Conservation (phyloP, 2,113 vertebrate genomes). For the Mohoua ochrocephala region DNA sequence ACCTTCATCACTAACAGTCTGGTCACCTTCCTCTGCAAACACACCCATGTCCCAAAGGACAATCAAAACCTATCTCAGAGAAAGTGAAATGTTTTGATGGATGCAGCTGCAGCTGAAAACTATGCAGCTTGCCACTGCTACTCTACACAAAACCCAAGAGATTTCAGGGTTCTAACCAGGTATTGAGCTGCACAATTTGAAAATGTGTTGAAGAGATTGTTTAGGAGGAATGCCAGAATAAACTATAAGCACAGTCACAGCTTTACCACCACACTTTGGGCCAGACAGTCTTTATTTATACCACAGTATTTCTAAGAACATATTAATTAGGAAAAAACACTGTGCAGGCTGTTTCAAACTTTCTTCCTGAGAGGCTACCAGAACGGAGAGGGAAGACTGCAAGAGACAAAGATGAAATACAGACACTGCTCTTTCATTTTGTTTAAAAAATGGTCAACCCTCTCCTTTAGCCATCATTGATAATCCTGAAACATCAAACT, state of each 20-base stretch:
- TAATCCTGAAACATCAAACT: background rate
- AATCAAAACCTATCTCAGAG: background rate
- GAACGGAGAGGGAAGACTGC: background rate
- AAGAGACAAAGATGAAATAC: background rate
- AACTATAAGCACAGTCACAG: background rate
- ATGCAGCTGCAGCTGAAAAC: background rate
- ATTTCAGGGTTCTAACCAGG: background rate
- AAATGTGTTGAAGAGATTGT: background rate
- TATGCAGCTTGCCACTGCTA: background rate
- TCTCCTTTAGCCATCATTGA: background rate
- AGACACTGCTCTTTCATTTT: background rate
- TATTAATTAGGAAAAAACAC: background rate
- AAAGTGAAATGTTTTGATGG: background rate
- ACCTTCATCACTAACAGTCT: background rate
- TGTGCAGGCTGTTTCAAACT: background rate
- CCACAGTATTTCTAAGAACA: background rate
- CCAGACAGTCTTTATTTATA: background rate
- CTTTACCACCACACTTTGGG: background rate
- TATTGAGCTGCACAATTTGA: background rate
- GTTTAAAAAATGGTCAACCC: background rate
- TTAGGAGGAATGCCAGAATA: background rate
- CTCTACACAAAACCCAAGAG: background rate
- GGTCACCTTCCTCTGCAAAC: background rate
- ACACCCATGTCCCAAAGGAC: rapidly evolving
- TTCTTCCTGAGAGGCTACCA: background rate